Percentiles rank a stretch among this genome's conserved stretches.
Evolutionary conservation across 2,113 vertebrate genomes (phyloP).

Genomic region (Cyprinodon variegatus): DNA sequence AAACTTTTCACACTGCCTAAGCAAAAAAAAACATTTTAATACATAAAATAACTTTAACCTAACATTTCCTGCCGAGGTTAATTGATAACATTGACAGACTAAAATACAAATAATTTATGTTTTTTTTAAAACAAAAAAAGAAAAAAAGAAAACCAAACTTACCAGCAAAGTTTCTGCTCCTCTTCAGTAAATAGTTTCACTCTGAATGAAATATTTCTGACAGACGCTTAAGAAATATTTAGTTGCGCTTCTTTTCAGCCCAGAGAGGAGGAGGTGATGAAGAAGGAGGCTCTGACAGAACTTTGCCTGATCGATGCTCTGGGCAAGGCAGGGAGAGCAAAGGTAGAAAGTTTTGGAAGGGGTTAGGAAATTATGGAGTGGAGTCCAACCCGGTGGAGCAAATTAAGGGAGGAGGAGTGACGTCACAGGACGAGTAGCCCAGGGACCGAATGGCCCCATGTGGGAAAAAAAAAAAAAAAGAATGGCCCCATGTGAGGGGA

Average conservation of each 20-base stretch:
- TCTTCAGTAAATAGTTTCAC: background rate
- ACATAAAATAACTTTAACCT: background rate
- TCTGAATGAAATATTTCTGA: background rate
- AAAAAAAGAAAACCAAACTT: conserved; percentile 17
- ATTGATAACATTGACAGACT: background rate
- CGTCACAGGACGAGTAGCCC: conserved; percentile 11
- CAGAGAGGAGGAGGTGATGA: conserved; percentile 1
- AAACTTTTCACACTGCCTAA: background rate
- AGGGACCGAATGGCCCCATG: conserved; percentile 27
- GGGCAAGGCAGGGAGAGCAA: conserved; percentile 6
- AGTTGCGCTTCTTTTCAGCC: background rate
- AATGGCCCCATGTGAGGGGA: background rate
- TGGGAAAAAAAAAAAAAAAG: too few relatives aligned
- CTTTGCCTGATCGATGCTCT: conserved; percentile 14
- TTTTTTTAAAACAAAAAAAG: background rate
- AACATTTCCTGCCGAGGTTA: background rate
- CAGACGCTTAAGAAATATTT: background rate
- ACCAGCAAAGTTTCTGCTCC: conserved; percentile 38
- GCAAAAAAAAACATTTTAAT: too few relatives aligned
- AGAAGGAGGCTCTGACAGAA: conserved; percentile 43
- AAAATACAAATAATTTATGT: background rate
- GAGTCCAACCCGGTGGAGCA: conserved; percentile 68
- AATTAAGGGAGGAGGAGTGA: conserved; percentile 21
- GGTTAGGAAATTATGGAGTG: conserved; percentile 80
- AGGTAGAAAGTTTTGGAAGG: conserved; percentile 27